Percentiles rank a stretch among this genome's conserved stretches.
These are phyloP conservation scores for Tinea pellionella DNA, from an alignment of 2,888 invertebrate species.

Conservation along the genomic window DNA sequence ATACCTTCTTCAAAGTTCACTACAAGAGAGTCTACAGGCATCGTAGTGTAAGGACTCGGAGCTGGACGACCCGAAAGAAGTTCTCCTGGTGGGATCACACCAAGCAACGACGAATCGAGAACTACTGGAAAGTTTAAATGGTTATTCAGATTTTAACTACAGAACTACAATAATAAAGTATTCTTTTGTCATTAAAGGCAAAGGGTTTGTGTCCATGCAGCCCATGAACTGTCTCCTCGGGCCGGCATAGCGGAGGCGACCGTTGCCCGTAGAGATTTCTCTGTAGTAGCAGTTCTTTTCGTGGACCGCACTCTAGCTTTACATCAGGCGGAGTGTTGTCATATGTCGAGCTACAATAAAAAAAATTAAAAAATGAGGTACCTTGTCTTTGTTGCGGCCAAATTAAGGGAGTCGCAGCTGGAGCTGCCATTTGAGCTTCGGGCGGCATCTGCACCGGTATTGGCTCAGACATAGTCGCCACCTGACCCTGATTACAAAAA, in stretches of 20 bases:
- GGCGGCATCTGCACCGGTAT: constrained; percentile 16
- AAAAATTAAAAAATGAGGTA: constrained; percentile 18
- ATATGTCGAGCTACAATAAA: no score
- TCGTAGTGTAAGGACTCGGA: constrained; percentile 33
- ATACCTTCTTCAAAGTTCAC: constrained; percentile 87
- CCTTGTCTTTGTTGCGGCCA: constrained; percentile 63
- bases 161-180: no score
- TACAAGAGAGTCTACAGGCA: constrained; percentile 75
- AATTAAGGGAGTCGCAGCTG: constrained; percentile 47
- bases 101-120: constrained; percentile 53
- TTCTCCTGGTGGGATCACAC: constrained; percentile 47
- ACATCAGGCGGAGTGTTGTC: no score
- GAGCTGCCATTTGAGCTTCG: constrained; percentile 19
- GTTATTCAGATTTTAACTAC: no score
- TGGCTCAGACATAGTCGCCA: neutral
- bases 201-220: no score
- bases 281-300: neutral
- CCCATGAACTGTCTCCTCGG: no score
- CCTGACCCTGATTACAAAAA: constrained; percentile 1
- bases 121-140: constrained; percentile 31
- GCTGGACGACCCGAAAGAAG: constrained; percentile 26
- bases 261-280: no score
- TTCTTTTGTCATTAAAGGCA: no score
- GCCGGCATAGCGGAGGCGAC: no score
- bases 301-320: no score